Evolutionary conservation across 2,113 vertebrate genomes (phyloP), one percentile per base, ranked within the genome.

Genomic region (Lota lota): DNA sequence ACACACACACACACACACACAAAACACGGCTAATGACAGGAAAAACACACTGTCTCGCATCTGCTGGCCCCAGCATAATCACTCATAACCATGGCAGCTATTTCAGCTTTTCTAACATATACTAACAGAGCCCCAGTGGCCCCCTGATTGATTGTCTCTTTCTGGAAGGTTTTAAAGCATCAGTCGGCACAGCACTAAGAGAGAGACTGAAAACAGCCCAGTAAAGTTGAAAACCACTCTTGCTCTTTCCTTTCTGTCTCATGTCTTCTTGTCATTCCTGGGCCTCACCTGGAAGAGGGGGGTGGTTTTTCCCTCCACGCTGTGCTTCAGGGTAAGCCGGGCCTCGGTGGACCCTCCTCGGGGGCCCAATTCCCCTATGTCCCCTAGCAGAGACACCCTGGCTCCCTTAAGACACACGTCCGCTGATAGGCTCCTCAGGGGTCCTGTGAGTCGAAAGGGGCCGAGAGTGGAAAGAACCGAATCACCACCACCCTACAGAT

Each of bases 201-300:
- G 36, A 40, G 3, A 40, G 36, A 40, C 6, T 1, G 36, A 40
- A 40, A 40, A 5, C 24, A 24, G 24, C 24, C 24, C 24, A 24
- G 24, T 24, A 24, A 24, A 24, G 24, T 24, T 24, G 24, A 24
- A 4, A 33, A 33, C 28, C 28, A 4, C 28, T 59, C 19, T 20
- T 20, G n/a, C 18, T 20, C 19, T 59, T 20, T 59, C 18, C 58
- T 20, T 60, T 20, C 19, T 33, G 28, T 33, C 28, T 33, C 28
- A 33, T 4, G 28, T 33, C 28, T 33, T 33, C 28, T 33, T 33
- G 53, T 33, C 28, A 20, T 59, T 11, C 20, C 3, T 28, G 22
- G 14, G 61, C 33, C 19, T 78, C 40, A 91, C 90, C 80, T 91
- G 89, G 51, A 90, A 76, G 1, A 33, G 40, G 4, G 88, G 85